Base-by-base conservation (phyloP, 2,888 invertebrate genomes). In the Sclerodermus sp. region DNA sequence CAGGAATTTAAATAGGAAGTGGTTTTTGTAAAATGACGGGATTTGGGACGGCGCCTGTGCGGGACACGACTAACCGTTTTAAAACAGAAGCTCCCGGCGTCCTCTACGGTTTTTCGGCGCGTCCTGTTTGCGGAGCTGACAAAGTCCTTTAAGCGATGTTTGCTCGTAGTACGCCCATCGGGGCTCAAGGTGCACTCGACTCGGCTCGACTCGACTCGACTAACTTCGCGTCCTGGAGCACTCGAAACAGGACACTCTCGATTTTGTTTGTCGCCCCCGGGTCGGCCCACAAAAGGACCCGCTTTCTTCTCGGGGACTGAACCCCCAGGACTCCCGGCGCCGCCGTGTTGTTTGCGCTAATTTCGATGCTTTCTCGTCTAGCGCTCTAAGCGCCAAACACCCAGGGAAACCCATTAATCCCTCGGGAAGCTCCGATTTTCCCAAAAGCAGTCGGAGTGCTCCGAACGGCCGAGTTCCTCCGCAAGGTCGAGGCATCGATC, bases 221-320 rank as follows among this genome's bases (percentile, higher is more conserved):
- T 23, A n/a, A n/a, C n/a, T n/a, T n/a, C n/a, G n/a, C 23, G 23
- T 23, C 23, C 23, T 23, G 23, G 23, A 23, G 4, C 23, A 23
- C 23, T 23, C 23, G 23, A 23, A 5, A 3, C 23, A 41, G 39
- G 58, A 62, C 57, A 55, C 60, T 57, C 61, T 59, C 54, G 55
- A 60, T 63, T 65, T 60, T 66, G 62, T 68, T 68, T 66, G 62
- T 57, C 45, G 53, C 53, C 47, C 42, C 42, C 49, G 56, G 62
- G 49, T 60, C 67, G 61, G 57, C 57, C 65, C 54, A 60, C 63
- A 66, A 67, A 64, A 58, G 53, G 51, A 49, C 34, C 42, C 42
- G 32, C 17, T 15, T 32, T 42, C 23, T 23, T 42, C 49, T 15
- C 37, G 16, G 14, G 59, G 58, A 62, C 61, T 58, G 58, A 46